Evolutionary conservation across 2,797 vertebrate genomes (phyloP).

Genomic region (Naso thynnoides): DNA sequence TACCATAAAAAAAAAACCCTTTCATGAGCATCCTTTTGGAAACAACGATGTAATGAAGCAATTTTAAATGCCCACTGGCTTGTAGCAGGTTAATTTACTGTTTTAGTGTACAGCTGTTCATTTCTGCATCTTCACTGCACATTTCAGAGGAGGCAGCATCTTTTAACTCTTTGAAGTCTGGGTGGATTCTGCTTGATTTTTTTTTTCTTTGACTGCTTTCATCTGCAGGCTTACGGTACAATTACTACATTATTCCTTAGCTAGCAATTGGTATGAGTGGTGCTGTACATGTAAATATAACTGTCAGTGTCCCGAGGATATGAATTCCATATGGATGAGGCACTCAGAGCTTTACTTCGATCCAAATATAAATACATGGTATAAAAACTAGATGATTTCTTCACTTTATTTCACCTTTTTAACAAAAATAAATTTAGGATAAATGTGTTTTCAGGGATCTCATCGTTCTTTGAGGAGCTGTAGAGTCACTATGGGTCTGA

Average conservation of each 20-base stretch:
- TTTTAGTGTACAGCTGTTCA: conserved; percentile 49
- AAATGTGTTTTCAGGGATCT: not conserved
- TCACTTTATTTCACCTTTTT: too few relatives aligned
- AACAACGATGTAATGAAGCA: conserved; percentile 36
- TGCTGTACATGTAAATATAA: not conserved
- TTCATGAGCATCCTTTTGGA: conserved; percentile 22
- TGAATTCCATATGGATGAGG: not conserved
- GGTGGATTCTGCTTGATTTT: not conserved
- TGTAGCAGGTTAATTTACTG: conserved; percentile 45
- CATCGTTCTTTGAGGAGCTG: not conserved
- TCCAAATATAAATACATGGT: not conserved
- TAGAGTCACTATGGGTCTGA: not conserved
- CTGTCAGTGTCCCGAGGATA: not conserved
- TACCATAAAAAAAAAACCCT: conserved; percentile 6
- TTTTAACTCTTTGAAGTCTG: conserved; percentile 8
- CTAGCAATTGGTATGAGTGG: not conserved
- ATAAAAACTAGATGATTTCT: not conserved
- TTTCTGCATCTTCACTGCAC: conserved; percentile 14
- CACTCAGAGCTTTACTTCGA: not conserved
- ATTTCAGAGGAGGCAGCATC: conserved; percentile 3
- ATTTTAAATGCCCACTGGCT: conserved; percentile 40
- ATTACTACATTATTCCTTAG: not conserved
- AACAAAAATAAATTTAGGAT: too few relatives aligned
- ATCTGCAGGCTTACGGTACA: not conserved
- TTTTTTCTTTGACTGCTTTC: not conserved